Percentiles rank a stretch among this genome's conserved stretches.
Conservation (phyloP, 2,888 invertebrate species). For the Oscheius sp. region DNA sequence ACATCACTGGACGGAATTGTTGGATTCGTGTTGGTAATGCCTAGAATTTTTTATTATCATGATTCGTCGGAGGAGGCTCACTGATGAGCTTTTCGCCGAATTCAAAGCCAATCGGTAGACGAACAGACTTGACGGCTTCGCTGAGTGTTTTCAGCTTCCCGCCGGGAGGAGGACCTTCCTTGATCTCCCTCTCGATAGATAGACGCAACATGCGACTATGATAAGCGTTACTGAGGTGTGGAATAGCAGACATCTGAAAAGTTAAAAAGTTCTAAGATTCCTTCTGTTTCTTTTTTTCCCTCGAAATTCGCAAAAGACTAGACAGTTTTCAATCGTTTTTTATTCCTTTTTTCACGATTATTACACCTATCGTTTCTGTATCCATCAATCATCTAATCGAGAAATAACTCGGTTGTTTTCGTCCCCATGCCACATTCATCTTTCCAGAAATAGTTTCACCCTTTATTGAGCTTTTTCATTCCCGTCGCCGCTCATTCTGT, state of each 20-base stretch:
- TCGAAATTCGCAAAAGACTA: not conserved
- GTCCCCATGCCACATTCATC: not conserved
- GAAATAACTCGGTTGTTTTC: constrained; percentile 11
- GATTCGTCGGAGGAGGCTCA: not conserved
- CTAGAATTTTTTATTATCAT: constrained; percentile 1
- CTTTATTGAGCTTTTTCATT: not conserved
- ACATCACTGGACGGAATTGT: not conserved
- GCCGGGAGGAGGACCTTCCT: not conserved
- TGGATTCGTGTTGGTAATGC: not conserved
- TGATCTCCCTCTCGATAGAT: constrained; percentile 25
- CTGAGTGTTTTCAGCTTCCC: not conserved
- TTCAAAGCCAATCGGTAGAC: constrained; percentile 16
- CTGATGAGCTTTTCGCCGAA: constrained; percentile 10
- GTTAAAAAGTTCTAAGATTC: not conserved
- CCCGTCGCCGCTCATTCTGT: not conserved
- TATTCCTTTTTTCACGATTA: not conserved
- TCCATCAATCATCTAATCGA: constrained; percentile 12
- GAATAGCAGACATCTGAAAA: constrained; percentile 51
- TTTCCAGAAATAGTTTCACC: not conserved
- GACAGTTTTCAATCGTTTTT: not conserved
- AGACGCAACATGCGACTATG: constrained; percentile 37
- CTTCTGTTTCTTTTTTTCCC: not conserved
- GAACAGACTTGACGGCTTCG: constrained; percentile 15
- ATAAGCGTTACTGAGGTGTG: constrained; percentile 52
- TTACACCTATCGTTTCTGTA: constrained; percentile 15